Percentiles rank a stretch among this genome's conserved stretches.
phyloP scores from a whole-genome alignment of 2,113 vertebrate genomes.

The Lycaon pictus region DNA sequence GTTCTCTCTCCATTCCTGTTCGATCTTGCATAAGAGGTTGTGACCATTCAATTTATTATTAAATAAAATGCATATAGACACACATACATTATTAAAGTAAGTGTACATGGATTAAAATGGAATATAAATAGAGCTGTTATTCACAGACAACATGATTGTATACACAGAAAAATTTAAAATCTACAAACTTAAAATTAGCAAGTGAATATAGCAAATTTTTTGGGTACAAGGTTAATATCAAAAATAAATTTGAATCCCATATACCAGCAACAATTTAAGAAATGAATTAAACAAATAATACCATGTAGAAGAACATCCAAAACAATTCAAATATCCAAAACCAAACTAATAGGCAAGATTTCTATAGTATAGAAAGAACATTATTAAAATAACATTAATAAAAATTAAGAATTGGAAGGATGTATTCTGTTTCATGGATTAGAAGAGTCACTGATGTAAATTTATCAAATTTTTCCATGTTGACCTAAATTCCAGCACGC shows the following conservation, averaged over 20 bases:
- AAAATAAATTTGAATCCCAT: background rate
- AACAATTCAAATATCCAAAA: background rate
- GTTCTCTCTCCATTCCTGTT: background rate
- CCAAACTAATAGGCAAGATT: background rate
- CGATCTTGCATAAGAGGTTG: background rate
- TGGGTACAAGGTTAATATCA: background rate
- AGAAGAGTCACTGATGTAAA: background rate
- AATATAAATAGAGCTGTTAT: background rate
- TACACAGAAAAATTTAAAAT: background rate
- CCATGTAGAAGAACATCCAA: background rate
- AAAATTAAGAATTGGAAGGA: background rate
- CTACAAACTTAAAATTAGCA: background rate
- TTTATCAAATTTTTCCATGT: constrained; percentile 8
- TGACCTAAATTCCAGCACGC: background rate
- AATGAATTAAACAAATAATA: background rate
- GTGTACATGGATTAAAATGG: background rate
- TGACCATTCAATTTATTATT: background rate
- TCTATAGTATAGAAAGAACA: background rate
- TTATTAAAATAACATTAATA: background rate
- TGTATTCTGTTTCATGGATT: background rate
- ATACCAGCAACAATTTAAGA: background rate
- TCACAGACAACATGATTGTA: background rate
- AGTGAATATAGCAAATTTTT: background rate
- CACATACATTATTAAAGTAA: background rate
- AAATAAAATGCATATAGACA: background rate